These are phyloP conservation scores for Piprites chloris DNA, from an alignment of 2,113 vertebrate species.

Conservation along the genomic window DNA sequence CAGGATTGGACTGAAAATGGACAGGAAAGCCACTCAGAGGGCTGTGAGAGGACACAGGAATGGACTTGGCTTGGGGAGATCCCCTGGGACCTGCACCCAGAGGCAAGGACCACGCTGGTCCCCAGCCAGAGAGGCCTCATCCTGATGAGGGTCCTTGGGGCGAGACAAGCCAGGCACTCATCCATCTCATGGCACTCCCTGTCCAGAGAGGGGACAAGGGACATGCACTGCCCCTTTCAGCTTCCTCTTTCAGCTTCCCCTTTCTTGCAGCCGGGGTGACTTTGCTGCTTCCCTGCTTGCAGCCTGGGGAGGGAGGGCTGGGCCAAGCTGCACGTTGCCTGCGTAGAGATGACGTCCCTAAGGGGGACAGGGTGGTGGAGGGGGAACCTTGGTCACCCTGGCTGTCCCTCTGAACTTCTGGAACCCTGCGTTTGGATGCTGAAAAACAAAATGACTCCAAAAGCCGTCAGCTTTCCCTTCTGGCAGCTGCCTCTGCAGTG, in stretches of 20 bases:
- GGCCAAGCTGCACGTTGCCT: rapidly evolving
- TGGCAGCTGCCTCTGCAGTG: neutral
- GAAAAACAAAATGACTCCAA: neutral
- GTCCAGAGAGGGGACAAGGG: neutral
- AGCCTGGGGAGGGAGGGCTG: neutral
- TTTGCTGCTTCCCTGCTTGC: neutral
- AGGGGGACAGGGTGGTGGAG: neutral
- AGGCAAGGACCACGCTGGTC: rapidly evolving
- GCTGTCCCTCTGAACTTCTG: neutral
- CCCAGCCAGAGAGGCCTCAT: neutral
- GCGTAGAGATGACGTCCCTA: rapidly evolving
- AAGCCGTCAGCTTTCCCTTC: neutral
- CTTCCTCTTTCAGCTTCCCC: slow-evolving; percentile 51
- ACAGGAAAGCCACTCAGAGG: neutral
- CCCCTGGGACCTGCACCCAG: neutral
- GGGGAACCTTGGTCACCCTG: neutral
- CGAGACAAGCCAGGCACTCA: rapidly evolving
- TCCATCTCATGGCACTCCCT: neutral
- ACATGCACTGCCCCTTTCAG: neutral
- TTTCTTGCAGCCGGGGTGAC: neutral
- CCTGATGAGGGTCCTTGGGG: neutral
- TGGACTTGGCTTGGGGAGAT: neutral
- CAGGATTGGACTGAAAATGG: no score
- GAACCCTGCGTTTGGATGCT: neutral
- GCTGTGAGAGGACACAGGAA: neutral